These are phyloP conservation scores for Dyspetes luteomarginatus DNA, from an alignment of 2,888 invertebrate genomes.

Conservation along the genomic window DNA sequence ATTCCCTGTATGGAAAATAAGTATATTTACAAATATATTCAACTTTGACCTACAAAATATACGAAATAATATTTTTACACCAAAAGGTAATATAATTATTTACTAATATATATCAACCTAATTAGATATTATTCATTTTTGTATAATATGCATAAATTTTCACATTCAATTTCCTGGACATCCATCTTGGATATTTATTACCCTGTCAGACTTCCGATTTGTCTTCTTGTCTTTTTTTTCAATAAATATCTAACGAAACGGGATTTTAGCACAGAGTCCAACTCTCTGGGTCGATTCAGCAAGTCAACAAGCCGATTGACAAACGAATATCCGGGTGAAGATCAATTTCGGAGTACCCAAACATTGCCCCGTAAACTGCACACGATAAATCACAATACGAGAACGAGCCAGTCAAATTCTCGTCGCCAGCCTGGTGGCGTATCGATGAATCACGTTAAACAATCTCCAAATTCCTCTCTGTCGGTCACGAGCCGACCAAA, in stretches of 20 bases:
- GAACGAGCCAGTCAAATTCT: constrained; percentile 48
- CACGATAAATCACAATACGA: constrained; percentile 69
- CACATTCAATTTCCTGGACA: neutral
- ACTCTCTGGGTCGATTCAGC: constrained; percentile 92
- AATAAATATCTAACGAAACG: neutral
- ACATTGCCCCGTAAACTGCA: constrained; percentile 89
- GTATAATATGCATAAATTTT: no score
- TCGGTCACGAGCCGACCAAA: constrained; percentile 30
- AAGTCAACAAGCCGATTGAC: constrained; percentile 91
- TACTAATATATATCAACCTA: no score
- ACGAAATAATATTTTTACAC: neutral
- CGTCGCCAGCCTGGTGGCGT: constrained; percentile 42
- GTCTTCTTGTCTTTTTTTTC: neutral
- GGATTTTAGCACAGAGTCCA: constrained; percentile 88
- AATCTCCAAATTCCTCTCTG: constrained; percentile 38
- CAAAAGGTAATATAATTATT: no score
- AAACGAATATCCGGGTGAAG: constrained; percentile 85
- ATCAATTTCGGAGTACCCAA: constrained; percentile 88
- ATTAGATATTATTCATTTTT: no score
- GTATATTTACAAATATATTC: no score
- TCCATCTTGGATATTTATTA: neutral
- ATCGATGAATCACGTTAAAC: constrained; percentile 63
- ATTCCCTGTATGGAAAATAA: no score
- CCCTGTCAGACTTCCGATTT: neutral
- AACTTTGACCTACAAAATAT: neutral